Evolutionary conservation across 2,888 invertebrate genomes (phyloP), one percentile per base, ranked within the genome.

Genomic region (Zonitis immaculata): DNA sequence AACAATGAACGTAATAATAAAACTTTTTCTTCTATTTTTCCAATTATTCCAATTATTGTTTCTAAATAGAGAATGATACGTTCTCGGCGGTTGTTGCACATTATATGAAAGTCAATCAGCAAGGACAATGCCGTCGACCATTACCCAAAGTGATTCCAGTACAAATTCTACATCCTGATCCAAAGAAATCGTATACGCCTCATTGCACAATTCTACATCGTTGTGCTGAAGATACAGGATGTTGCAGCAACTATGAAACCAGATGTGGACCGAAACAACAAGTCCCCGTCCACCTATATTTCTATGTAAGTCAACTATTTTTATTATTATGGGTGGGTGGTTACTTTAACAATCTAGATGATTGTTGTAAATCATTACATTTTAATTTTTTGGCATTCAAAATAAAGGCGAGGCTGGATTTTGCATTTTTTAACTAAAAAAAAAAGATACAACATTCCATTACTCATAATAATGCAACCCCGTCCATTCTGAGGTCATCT

Each of bases 201-300:
- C 87, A 88, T 46, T 94, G 93, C 72, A 92, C 92, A 12, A 83
- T 89, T 47, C 78, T 95, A 48, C 89, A 94, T 72, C 84, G 91
- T 58, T 95, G 95, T 74, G 85, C 88, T 9, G 89, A 91, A 63
- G 91, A 91, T 75, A 86, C 90, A 16, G 94, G 94, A 49, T 95
- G 95, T 77, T 95, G 95, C 73, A 61, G 66, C n/a, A 81, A 82
- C 56, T 85, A 86, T 57, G 76, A 80, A 0, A 82, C 86, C 56
- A 86, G 86, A 42, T 95, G 94, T 75, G 88, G 86, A 11, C 88
- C 92, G 0, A 87, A 89, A 69, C 81, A 80, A 9, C 85, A 86
- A 28, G 81, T 84, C 64, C 79, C 81, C 61, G 85, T 94, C 52
- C 83, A 86, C 39, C 79, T 89, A 46, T 85, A 87, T 53, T 91